Base-by-base conservation (phyloP, 2,888 invertebrate species). In the Watsonalla cultraria region DNA sequence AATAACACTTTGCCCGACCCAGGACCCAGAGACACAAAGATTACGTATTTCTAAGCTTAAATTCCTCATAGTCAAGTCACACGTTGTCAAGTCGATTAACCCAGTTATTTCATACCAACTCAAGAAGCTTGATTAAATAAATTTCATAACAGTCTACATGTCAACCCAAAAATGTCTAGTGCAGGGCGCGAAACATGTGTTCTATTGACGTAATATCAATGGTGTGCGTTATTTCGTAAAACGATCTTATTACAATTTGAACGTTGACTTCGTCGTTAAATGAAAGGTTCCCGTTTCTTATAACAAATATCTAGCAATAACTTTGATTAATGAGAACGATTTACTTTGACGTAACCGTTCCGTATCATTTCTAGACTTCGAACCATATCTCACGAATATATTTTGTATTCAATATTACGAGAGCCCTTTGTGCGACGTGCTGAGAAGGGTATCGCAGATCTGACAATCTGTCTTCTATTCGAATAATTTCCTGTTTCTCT, bases 401-500 rank as follows among this genome's bases (percentile, higher is more conserved):
- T 42, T 37, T 51, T 42, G 42, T 11, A 42, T 42, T 11, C 42
- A 42, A 42, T 42, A 42, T 42, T 42, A 11, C 47, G 45, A 53
- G 47, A 54, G 57, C 57, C 60, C 57, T 67, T 70, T 65, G 68
- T 69, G 5, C 37, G 9, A 42, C 8, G 42, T 6, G 11, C 8
- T 42, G 59, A 53, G 51, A 55, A 55, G 55, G 54, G 55, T 76
- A 72, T 76, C 72, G 71, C 65, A 69, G 66, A 79, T 76, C 71
- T 68, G 59, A 66, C 70, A 78, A 75, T 24, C 72, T 73, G 72
- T 68, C 66, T 62, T 56, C 58, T 51, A 56, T 57, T 60, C 57
- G 55, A 54, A 67, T 70, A 64, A 70, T 72, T 75, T 76, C 75
- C 77, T 68, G 54, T 55, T 61, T 57, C 78, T 72, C 58, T 75